These are phyloP conservation scores for Horisme vitalbata DNA, from an alignment of 2,888 invertebrate genomes.

Conservation along the genomic window DNA sequence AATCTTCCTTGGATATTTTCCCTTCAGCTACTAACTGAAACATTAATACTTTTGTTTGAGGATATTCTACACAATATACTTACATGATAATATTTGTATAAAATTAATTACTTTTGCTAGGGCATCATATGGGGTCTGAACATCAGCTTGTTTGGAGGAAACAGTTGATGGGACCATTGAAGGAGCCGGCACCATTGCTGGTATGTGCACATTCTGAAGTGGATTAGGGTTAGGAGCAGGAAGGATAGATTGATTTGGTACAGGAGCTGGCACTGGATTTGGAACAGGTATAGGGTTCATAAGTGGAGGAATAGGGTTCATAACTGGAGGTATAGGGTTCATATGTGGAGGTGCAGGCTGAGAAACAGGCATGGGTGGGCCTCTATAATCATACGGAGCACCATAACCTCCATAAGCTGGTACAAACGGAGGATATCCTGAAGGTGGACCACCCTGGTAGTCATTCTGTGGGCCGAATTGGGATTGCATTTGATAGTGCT, in stretches of 20 bases:
- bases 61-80: constrained; percentile 4
- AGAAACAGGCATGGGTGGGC: constrained; percentile 39
- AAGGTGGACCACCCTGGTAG: constrained; percentile 19
- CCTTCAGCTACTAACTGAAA: constrained; percentile 78
- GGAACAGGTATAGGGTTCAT: constrained; percentile 38
- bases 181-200: constrained; percentile 45
- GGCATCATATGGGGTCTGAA: constrained; percentile 60
- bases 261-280: constrained; percentile 44
- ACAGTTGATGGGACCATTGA: constrained; percentile 37
- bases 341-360: constrained; percentile 23
- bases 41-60: constrained; percentile 37
- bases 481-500: constrained; percentile 21
- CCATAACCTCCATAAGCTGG: constrained; percentile 46
- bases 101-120: constrained; percentile 67
- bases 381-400: constrained; percentile 50
- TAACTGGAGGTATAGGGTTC: constrained; percentile 36
- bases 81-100: constrained; percentile 3
- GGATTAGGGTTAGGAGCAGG: constrained; percentile 27
- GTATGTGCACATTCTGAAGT: constrained; percentile 33
- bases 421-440: constrained; percentile 31
- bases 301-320: constrained; percentile 36
- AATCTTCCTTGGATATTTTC: constrained; percentile 72
- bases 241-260: constrained; percentile 14
- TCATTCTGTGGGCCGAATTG: constrained; percentile 25
- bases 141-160: constrained; percentile 27